Conservation (phyloP, 1,140 invertebrate genomes). For the Brachionus asplanchnoidis region DNA sequence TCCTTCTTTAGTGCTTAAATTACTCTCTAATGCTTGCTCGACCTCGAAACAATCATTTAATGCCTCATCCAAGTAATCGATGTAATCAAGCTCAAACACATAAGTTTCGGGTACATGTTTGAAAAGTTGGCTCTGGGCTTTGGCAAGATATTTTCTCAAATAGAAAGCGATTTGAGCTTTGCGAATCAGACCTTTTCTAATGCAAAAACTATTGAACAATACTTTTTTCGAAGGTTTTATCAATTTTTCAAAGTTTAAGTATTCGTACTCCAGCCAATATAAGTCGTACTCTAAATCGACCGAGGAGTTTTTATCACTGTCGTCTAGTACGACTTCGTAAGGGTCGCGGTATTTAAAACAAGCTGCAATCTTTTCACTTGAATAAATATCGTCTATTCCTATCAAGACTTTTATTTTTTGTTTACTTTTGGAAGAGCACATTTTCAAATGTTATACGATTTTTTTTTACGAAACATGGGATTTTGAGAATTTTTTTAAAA, state of each 20-base stretch:
- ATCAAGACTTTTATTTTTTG: not conserved
- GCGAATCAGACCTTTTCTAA: slow-evolving; percentile 12
- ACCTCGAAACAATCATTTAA: slow-evolving; percentile 29
- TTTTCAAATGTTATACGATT: not conserved
- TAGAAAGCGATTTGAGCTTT: slow-evolving; percentile 27
- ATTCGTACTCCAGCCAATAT: slow-evolving; percentile 37
- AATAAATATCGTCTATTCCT: slow-evolving; percentile 7
- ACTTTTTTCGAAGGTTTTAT: not conserved
- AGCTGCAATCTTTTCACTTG: not conserved
- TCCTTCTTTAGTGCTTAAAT: not conserved
- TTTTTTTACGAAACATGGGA: not conserved
- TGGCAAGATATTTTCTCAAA: slow-evolving; percentile 14
- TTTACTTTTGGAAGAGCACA: not conserved
- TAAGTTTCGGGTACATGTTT: slow-evolving; percentile 20
- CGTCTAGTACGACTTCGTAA: not conserved
- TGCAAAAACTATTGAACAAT: slow-evolving; percentile 11
- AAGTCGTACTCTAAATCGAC: not conserved
- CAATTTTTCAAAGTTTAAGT: slow-evolving; percentile 30
- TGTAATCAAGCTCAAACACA: not conserved
- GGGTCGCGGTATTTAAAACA: not conserved
- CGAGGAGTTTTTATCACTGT: not conserved
- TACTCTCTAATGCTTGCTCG: not conserved
- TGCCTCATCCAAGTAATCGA: slow-evolving; percentile 28
- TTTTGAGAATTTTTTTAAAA: not conserved
- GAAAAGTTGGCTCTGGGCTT: not conserved